Conservation (phyloP, 2,113 vertebrate genomes). For the Oncorhynchus tshawytscha region DNA sequence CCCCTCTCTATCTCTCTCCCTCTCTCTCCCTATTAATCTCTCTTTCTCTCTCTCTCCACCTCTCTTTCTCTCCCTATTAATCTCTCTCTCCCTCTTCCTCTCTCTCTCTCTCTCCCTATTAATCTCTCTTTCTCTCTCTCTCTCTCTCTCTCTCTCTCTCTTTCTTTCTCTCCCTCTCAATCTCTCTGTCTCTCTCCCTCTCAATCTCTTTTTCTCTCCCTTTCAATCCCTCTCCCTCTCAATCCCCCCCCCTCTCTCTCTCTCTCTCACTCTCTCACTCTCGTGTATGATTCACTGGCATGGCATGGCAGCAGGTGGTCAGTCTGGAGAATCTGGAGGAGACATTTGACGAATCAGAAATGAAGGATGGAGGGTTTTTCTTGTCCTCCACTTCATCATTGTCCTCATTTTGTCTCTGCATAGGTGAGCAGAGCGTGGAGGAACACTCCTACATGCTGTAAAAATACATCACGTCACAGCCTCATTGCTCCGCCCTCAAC, state of each 20-base stretch:
- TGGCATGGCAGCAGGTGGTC: background rate
- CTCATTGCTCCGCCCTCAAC: too few relatives aligned
- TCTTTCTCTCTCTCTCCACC: too few relatives aligned
- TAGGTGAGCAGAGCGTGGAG: background rate
- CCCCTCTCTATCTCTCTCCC: too few relatives aligned
- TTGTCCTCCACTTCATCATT: background rate
- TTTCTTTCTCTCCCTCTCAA: background rate
- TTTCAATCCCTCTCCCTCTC: too few relatives aligned
- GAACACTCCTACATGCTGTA: conserved; percentile 16
- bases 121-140: background rate
- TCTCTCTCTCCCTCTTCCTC: too few relatives aligned
- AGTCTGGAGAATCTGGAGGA: background rate
- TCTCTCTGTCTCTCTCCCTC: background rate
- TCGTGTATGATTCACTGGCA: background rate
- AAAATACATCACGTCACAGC: too few relatives aligned
- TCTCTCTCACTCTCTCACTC: too few relatives aligned
- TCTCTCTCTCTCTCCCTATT: too few relatives aligned
- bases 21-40: too few relatives aligned
- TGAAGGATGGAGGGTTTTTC: background rate
- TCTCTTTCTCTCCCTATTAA: too few relatives aligned
- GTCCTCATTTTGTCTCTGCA: background rate
- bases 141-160: too few relatives aligned
- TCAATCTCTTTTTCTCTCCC: background rate
- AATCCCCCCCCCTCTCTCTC: too few relatives aligned
- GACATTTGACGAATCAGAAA: background rate